phyloP scores from a whole-genome alignment of 2,888 invertebrate species.

The Pilophorus perplexus region DNA sequence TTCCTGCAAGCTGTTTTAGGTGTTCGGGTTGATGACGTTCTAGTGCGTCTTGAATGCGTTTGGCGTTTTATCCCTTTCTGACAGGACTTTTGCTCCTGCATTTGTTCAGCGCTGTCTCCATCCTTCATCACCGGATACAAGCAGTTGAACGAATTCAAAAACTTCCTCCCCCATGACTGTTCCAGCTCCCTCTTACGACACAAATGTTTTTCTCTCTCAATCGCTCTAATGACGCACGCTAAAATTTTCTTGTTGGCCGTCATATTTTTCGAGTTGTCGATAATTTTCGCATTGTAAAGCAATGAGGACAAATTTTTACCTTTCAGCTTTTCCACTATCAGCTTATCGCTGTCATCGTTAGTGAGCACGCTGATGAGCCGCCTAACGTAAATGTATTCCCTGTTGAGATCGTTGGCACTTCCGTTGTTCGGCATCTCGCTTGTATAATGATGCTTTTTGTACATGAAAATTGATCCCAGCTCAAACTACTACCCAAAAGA shows the following conservation, averaged over 20 bases:
- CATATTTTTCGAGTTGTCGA: conserved; percentile 23
- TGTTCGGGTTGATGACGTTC: not conserved
- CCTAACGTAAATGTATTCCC: conserved; percentile 24
- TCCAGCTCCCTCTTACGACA: conserved; percentile 2
- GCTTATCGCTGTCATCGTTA: conserved; percentile 27
- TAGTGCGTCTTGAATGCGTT: not conserved
- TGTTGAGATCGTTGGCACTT: not conserved
- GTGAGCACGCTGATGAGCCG: conserved; percentile 23
- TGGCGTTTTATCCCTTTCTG: not conserved
- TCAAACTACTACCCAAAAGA: no score
- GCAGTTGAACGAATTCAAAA: conserved; percentile 24
- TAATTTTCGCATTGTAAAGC: conserved; percentile 13
- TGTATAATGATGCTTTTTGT: no score
- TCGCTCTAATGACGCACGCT: conserved; percentile 22
- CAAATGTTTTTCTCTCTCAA: conserved; percentile 20
- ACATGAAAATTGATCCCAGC: no score
- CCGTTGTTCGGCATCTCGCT: not conserved
- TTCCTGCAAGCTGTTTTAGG: not conserved
- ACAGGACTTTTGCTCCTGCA: not conserved
- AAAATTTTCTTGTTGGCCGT: conserved; percentile 17
- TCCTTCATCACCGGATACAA: not conserved
- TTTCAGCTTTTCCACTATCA: conserved; percentile 33
- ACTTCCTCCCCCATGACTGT: conserved; percentile 16
- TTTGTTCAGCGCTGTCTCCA: not conserved
- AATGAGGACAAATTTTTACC: not conserved